Evolutionary conservation across 2,888 invertebrate genomes (phyloP), one percentile per base, ranked within the genome.

Genomic region (Apoda limacodes): DNA sequence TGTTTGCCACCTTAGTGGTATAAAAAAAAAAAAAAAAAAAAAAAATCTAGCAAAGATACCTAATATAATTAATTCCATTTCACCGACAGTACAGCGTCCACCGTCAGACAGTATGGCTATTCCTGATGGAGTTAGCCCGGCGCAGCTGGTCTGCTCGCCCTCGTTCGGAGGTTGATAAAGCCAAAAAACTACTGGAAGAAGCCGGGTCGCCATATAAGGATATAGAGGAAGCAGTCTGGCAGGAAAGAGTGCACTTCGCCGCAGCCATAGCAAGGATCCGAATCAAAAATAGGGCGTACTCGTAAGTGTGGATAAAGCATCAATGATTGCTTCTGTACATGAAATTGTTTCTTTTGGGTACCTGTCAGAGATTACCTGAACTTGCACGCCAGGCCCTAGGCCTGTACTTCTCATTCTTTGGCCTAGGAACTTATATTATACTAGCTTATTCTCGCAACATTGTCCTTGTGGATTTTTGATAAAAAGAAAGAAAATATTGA

Each of bases 261-360:
- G 93, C 93, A 0, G 87, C 91, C 1, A 82, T 93, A 22, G 87
- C 92, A 0, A 82, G 91, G 38, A 82, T 92, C 41, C 78, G 92
- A 9, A 92, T 93, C 13, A 85, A 87, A 48, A 86, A 88, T 46
- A 87, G 85, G 25, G 92, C 92, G 0, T 82, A 89, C 15, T 62
- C 59, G 81, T 86, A 51, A 74, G 70, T 62, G 33, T 25, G 17
- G n/a, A n/a, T n/a, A n/a, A n/a, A n/a, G n/a, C n/a, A n/a, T n/a
- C n/a, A n/a, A n/a, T 9, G 23, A 15, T 10, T 9, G 6, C 9
- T 9, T 10, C 23, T 9, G n/a, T n/a, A n/a, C n/a, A n/a, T n/a
- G n/a, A n/a, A n/a, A n/a, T n/a, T n/a, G n/a, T n/a, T n/a, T n/a
- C n/a, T n/a, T n/a, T n/a, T n/a, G n/a, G n/a, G n/a, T n/a, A n/a